Percentiles rank a stretch among this genome's conserved stretches.
Evolutionary conservation across 2,797 vertebrate genomes (phyloP).

Genomic region (Hemibagrus guttatus): DNA sequence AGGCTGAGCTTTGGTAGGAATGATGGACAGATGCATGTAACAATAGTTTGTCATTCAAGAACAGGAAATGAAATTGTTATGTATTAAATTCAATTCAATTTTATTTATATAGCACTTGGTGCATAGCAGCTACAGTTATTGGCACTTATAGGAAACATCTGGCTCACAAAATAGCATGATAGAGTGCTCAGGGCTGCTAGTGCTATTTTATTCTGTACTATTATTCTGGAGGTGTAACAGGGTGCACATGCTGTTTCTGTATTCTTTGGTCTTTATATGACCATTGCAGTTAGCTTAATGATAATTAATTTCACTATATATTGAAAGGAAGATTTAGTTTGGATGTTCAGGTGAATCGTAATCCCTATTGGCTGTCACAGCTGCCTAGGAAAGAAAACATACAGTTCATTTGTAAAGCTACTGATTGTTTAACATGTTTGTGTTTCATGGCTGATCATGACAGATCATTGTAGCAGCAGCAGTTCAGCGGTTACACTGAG

Average conservation of each 20-base stretch:
- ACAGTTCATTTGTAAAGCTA: background rate
- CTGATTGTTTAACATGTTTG: background rate
- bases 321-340: background rate
- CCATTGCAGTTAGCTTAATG: background rate
- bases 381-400: background rate
- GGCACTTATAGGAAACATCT: background rate
- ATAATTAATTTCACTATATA: background rate
- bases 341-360: background rate
- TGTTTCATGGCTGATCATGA: background rate
- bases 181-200: background rate
- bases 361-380: background rate
- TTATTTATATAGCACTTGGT: background rate
- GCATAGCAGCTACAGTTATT: background rate
- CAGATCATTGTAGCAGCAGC: background rate
- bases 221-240: background rate
- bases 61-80: constrained; percentile 14
- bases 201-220: too few relatives aligned
- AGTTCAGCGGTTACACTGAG: background rate
- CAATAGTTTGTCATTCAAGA: background rate
- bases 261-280: background rate
- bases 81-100: background rate
- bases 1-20: background rate
- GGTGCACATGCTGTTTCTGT: background rate
- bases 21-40: background rate
- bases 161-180: background rate